Percentiles rank a stretch among this genome's conserved stretches.
Evolutionary conservation across 1,140 invertebrate species (phyloP).

Genomic region (Venustaconcha ellipsiformis): DNA sequence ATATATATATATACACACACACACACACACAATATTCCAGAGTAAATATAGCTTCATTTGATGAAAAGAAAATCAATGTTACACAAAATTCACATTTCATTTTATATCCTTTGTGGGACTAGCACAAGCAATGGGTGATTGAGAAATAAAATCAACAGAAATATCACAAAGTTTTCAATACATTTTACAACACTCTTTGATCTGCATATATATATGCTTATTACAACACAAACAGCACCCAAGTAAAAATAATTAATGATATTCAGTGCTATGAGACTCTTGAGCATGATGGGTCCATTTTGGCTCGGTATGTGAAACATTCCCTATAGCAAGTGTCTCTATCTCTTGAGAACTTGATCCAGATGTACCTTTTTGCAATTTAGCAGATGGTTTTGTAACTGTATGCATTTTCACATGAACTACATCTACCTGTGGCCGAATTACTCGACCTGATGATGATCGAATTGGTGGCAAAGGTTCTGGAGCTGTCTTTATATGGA

Average conservation of each 20-base stretch:
- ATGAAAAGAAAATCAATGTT: no score
- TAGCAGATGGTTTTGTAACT: conserved; percentile 26
- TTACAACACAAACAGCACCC: no score
- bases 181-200: no score
- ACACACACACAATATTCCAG: no score
- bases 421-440: conserved; percentile 20
- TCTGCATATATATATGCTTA: no score
- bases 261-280: conserved; percentile 53
- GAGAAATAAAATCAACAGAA: no score
- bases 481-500: conserved; percentile 34
- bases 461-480: conserved; percentile 49
- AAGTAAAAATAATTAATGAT: conserved; percentile 2
- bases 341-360: conserved; percentile 38
- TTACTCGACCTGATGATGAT: conserved; percentile 11
- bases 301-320: conserved; percentile 33
- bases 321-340: conserved; percentile 48
- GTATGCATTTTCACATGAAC: conserved; percentile 35
- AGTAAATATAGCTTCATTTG: no score
- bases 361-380: conserved; percentile 16
- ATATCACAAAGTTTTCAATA: no score
- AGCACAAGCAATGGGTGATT: no score
- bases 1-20: no score
- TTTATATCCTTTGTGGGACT: no score
- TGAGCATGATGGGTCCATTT: conserved; percentile 41
- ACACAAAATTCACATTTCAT: no score